Evolutionary conservation across 2,113 vertebrate genomes (phyloP).

Genomic region (Dendropsophus ebraccatus): DNA sequence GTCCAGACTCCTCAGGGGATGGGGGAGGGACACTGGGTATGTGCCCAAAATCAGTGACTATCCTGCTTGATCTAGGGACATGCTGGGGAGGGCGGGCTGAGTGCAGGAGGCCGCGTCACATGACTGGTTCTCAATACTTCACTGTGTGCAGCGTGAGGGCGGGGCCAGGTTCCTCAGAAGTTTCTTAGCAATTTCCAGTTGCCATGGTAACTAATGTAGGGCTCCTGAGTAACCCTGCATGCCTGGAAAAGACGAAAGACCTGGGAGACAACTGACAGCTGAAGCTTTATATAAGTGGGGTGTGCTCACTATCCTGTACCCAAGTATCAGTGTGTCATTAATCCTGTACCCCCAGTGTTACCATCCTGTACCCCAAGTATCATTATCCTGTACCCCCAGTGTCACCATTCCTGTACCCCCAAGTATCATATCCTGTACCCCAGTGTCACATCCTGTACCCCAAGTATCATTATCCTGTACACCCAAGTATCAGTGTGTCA

Average conservation of each 20-base stretch:
- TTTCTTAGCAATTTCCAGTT: slow-evolving; percentile 37
- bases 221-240: neutral
- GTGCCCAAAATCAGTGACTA: neutral
- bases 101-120: too few relatives aligned
- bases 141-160: neutral
- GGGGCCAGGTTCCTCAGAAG: neutral
- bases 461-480: too few relatives aligned
- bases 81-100: neutral
- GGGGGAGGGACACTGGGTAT: neutral
- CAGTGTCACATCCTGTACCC: too few relatives aligned
- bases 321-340: too few relatives aligned
- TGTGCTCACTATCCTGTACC: neutral
- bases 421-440: too few relatives aligned
- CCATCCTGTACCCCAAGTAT: too few relatives aligned
- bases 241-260: neutral
- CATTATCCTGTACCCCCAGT: too few relatives aligned
- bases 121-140: neutral
- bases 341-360: too few relatives aligned
- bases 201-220: slow-evolving; percentile 45
- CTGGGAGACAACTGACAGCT: neutral
- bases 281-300: too few relatives aligned
- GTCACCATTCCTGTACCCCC: too few relatives aligned
- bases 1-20: too few relatives aligned
- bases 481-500: too few relatives aligned
- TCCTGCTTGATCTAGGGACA: neutral